These are phyloP conservation scores for Hymenopus coronatus DNA, from an alignment of 2,888 invertebrate species.

Conservation along the genomic window DNA sequence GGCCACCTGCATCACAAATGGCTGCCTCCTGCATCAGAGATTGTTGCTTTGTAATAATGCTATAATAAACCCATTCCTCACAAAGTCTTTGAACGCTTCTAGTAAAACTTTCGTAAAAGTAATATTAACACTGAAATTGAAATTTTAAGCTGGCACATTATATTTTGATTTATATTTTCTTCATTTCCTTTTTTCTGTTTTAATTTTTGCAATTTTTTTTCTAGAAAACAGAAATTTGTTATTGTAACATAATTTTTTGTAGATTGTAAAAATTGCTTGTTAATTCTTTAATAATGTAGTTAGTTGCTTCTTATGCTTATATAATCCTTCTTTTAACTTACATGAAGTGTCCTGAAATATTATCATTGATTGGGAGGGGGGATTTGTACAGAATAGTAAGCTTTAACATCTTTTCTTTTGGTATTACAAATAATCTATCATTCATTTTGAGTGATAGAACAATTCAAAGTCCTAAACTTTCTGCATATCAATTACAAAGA, in stretches of 20 bases:
- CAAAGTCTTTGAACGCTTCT: neutral
- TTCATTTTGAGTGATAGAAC: neutral
- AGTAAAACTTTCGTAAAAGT: neutral
- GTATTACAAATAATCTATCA: neutral
- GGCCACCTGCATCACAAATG: constrained; percentile 26
- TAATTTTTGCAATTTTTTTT: constrained; percentile 21
- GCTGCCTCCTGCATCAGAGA: constrained; percentile 24
- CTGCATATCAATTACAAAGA: neutral
- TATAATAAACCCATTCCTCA: constrained; percentile 12
- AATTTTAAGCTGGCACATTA: constrained; percentile 26
- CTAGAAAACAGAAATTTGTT: constrained; percentile 15
- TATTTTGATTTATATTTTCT: constrained; percentile 35
- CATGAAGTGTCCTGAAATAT: constrained; percentile 15
- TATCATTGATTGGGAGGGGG: constrained; percentile 13
- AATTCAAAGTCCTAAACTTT: neutral
- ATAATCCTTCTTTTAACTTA: constrained; percentile 28
- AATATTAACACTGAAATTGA: constrained; percentile 20
- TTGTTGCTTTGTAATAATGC: constrained; percentile 27
- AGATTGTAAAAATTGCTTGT: constrained; percentile 31
- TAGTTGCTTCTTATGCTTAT: constrained; percentile 27
- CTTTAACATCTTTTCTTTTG: neutral
- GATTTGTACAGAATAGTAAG: neutral
- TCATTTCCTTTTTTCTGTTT: constrained; percentile 35
- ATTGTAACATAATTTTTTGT: constrained; percentile 34
- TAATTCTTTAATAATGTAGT: constrained; percentile 31